Conservation (phyloP, 1,140 invertebrate genomes). For the Heliconius hewitsoni region DNA sequence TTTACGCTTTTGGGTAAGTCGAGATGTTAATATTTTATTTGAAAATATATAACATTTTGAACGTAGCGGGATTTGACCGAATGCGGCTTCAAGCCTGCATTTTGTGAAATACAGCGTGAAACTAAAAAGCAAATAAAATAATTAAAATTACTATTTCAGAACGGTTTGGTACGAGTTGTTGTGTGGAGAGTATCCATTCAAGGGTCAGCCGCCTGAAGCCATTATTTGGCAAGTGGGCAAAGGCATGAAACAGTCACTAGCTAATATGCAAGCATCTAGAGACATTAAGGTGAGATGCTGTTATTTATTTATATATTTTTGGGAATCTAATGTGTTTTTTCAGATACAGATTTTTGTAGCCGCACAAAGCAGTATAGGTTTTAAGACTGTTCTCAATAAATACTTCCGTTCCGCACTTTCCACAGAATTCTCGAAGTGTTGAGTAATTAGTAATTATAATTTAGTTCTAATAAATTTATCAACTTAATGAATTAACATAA, state of each 20-base stretch:
- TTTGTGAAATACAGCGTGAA: too few species aligned
- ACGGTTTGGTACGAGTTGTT: constrained; percentile 99
- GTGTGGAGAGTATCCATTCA: constrained; percentile 98
- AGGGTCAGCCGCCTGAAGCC: constrained; percentile 94
- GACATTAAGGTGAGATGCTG: constrained; percentile 94
- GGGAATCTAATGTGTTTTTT: too few species aligned
- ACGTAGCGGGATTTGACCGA: neutral
- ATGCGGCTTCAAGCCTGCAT: too few species aligned
- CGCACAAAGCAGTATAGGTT: too few species aligned
- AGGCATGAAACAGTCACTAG: constrained; percentile 97
- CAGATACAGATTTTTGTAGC: too few species aligned
- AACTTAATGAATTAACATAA: neutral
- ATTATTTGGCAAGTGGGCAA: constrained; percentile 99
- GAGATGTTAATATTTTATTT: neutral
- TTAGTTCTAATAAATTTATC: too few species aligned
- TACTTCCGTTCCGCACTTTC: too few species aligned
- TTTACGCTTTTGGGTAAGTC: constrained; percentile 97
- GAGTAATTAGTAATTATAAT: too few species aligned
- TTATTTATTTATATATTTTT: neutral
- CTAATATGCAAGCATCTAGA: constrained; percentile 95
- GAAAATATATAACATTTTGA: neutral
- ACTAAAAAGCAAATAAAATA: too few species aligned
- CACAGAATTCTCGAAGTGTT: too few species aligned
- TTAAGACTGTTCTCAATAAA: too few species aligned
- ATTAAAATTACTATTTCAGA: constrained; percentile 74